These are phyloP conservation scores for Smutsia gigantea DNA, from an alignment of 2,797 vertebrate genomes.

Conservation along the genomic window DNA sequence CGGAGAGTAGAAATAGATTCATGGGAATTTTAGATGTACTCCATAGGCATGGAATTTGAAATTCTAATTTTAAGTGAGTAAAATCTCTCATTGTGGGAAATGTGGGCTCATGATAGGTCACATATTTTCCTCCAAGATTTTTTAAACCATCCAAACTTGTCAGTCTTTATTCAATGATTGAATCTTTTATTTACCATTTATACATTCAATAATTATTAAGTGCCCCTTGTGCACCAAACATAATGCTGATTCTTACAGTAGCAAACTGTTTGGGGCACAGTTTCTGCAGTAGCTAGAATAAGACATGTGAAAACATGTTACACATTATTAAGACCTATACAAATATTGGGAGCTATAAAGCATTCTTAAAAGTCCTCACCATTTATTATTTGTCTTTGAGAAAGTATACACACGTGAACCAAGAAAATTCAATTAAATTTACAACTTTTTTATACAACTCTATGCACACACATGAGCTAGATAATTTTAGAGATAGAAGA, in stretches of 20 bases:
- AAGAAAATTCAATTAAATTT: background rate
- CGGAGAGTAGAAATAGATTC: background rate
- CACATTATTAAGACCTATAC: background rate
- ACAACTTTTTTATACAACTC: background rate
- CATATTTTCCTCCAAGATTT: background rate
- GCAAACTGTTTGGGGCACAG: background rate
- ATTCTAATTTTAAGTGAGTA: background rate
- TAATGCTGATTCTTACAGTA: background rate
- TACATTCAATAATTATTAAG: background rate
- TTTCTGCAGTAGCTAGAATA: background rate
- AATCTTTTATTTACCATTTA: background rate
- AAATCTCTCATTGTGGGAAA: background rate
- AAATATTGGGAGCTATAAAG: background rate
- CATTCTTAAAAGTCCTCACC: background rate
- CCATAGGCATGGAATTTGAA: background rate
- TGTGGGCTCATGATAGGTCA: background rate
- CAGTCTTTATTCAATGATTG: background rate
- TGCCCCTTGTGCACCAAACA: background rate
- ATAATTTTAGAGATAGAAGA: background rate
- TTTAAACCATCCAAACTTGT: background rate
- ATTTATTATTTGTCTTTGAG: background rate
- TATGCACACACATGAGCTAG: background rate
- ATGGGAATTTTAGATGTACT: background rate
- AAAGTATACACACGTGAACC: background rate
- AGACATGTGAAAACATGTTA: background rate